These are phyloP conservation scores for Bubo bubo DNA, from an alignment of 2,113 vertebrate species.

Conservation along the genomic window DNA sequence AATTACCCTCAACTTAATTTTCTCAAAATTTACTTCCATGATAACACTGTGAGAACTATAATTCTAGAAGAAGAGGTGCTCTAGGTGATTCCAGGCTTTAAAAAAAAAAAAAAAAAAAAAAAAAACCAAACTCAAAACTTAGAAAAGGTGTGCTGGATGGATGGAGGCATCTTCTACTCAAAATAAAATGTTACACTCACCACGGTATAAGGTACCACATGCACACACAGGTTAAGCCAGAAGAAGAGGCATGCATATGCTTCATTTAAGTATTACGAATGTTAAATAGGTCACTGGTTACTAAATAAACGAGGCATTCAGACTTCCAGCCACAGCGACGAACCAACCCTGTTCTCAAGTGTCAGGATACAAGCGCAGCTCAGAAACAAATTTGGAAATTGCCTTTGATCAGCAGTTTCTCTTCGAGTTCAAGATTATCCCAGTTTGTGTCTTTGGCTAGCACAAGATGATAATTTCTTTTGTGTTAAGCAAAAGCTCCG, in stretches of 20 bases:
- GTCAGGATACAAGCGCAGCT: not conserved
- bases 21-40: not conserved
- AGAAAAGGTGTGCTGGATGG: not conserved
- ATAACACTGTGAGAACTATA: not conserved
- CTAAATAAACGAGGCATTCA: constrained; percentile 36
- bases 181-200: rapidly evolving
- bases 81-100: not conserved
- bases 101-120: not conserved
- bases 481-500: not conserved
- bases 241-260: not conserved
- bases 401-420: not conserved
- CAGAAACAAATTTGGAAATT: not conserved
- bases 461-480: not conserved
- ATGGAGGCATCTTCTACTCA: not conserved
- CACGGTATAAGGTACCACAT: rapidly evolving
- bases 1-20: not conserved
- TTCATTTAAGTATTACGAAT: not conserved
- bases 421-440: not conserved
- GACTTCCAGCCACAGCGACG: not conserved
- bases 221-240: not conserved
- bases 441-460: not conserved
- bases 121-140: not conserved
- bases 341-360: not conserved
- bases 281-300: not conserved
- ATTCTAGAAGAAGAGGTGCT: not conserved